Percentiles rank a stretch among this genome's conserved stretches.
Evolutionary conservation across 2,797 vertebrate species (phyloP).

Genomic region (Onychomys arenicola): DNA sequence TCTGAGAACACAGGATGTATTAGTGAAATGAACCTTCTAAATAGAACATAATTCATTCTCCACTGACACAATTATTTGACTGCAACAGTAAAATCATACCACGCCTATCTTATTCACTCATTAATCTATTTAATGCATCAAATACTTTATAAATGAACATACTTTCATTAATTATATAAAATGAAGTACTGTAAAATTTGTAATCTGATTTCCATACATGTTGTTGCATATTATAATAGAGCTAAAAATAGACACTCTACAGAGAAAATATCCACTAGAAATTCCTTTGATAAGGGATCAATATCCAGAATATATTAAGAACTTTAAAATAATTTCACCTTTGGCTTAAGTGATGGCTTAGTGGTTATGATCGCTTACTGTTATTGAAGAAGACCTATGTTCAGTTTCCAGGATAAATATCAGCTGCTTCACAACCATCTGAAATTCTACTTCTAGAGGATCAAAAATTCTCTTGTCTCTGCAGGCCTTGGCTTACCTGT

Average conservation of each 20-base stretch:
- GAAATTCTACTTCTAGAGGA: not conserved
- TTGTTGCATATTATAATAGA: not conserved
- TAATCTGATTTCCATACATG: not conserved
- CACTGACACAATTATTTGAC: not conserved
- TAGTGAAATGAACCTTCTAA: not conserved
- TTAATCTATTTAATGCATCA: not conserved
- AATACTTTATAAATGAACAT: not conserved
- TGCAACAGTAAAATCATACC: not conserved
- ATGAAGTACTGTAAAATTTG: not conserved
- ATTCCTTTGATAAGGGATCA: not conserved
- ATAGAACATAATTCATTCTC: constrained; percentile 4
- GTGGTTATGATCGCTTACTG: not conserved
- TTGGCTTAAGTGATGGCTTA: not conserved
- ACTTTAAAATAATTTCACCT: not conserved
- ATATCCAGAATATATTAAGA: not conserved
- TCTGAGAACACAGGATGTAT: not conserved
- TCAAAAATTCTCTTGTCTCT: not conserved
- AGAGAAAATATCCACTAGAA: not conserved
- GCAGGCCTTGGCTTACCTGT: not conserved
- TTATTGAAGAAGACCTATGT: not conserved
- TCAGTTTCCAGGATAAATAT: not conserved
- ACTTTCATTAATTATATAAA: not conserved
- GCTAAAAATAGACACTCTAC: not conserved
- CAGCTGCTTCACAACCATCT: not conserved
- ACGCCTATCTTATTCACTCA: not conserved